phyloP scores from a whole-genome alignment of 2,113 vertebrate species.

The Lepus americanus region DNA sequence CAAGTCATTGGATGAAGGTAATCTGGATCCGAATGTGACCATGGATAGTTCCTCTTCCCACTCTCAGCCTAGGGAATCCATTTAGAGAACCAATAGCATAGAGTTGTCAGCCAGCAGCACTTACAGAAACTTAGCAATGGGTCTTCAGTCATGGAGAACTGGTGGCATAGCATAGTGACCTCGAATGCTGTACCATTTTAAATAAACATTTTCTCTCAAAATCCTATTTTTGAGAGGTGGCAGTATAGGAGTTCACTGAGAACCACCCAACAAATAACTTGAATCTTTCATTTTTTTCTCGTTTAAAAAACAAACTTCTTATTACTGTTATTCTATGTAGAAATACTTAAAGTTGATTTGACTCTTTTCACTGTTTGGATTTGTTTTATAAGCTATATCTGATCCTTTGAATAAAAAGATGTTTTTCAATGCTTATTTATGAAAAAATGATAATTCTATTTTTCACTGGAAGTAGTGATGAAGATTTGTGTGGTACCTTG shows the following conservation, averaged over 20 bases:
- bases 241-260: not conserved
- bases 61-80: not conserved
- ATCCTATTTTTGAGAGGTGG: not conserved
- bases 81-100: not conserved
- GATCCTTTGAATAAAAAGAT: not conserved
- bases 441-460: not conserved
- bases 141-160: not conserved
- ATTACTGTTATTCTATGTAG: not conserved
- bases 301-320: not conserved
- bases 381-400: not conserved
- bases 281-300: not conserved
- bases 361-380: not conserved
- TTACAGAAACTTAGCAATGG: not conserved
- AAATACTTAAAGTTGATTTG: not conserved
- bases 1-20: not conserved
- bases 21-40: not conserved
- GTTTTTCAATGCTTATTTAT: not conserved
- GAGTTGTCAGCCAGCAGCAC: not conserved
- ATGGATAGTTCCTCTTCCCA: not conserved
- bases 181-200: not conserved
- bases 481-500: no score
- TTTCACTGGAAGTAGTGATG: no score
- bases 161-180: not conserved
- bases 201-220: conserved; percentile 8
- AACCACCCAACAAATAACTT: not conserved